Conservation (phyloP, 2,113 vertebrate genomes). For the Chaetodon auriga region DNA sequence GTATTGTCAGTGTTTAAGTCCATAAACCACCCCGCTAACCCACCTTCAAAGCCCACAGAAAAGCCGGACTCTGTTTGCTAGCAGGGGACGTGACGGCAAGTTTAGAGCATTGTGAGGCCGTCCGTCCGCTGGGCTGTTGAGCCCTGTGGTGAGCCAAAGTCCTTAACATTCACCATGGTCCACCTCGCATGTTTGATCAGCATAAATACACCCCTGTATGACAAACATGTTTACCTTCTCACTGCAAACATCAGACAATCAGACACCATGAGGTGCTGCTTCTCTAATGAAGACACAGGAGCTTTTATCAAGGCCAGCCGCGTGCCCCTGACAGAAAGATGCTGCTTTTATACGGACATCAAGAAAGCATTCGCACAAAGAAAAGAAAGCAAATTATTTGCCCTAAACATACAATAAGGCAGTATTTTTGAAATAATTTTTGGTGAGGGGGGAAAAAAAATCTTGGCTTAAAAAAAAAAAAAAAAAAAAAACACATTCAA, state of each 20-base stretch:
- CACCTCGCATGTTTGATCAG: slow-evolving; percentile 67
- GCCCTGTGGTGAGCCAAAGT: slow-evolving; percentile 37
- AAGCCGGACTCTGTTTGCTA: slow-evolving; percentile 15
- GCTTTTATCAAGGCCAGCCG: slow-evolving; percentile 65
- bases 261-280: slow-evolving; percentile 68
- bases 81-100: slow-evolving; percentile 7
- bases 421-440: slow-evolving; percentile 66
- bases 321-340: slow-evolving; percentile 36
- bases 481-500: slow-evolving; percentile 29
- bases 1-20: slow-evolving; percentile 85
- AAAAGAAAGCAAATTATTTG: slow-evolving; percentile 60
- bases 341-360: slow-evolving; percentile 62
- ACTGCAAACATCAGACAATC: slow-evolving; percentile 78
- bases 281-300: slow-evolving; percentile 78
- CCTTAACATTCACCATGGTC: slow-evolving; percentile 68
- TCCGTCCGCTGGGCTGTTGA: neutral
- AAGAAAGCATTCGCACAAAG: slow-evolving; percentile 57
- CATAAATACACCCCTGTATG: slow-evolving; percentile 67
- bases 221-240: slow-evolving; percentile 78
- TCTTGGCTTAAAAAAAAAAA: neutral
- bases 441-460: neutral
- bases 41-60: slow-evolving; percentile 63
- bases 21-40: slow-evolving; percentile 86
- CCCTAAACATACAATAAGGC: slow-evolving; percentile 58
- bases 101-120: slow-evolving; percentile 4